phyloP scores from a whole-genome alignment of 2,113 vertebrate species.

The Chroicocephalus ridibundus region DNA sequence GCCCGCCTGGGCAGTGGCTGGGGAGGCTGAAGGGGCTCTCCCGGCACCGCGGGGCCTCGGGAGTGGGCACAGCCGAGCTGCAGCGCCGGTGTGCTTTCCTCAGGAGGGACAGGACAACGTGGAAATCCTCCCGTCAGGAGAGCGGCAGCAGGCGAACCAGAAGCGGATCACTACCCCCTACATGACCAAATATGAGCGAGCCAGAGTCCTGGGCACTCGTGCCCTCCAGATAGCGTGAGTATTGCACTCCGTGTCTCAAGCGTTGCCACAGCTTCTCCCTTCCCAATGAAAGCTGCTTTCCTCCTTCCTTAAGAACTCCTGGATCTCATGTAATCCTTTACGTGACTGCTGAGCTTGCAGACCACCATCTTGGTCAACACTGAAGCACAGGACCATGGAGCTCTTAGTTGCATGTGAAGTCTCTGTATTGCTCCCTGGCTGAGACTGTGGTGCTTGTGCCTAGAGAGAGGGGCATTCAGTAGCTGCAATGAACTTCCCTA shows the following conservation, averaged over 20 bases:
- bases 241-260: rapidly evolving
- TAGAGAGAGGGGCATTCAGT: neutral
- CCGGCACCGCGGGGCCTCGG: neutral
- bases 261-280: rapidly evolving
- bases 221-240: slow-evolving; percentile 98
- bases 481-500: neutral
- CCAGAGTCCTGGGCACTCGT: slow-evolving; percentile 91
- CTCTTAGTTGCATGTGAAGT: neutral
- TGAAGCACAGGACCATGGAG: rapidly evolving
- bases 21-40: neutral
- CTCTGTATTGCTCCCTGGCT: neutral
- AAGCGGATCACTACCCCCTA: slow-evolving; percentile 96
- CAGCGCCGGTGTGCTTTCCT: neutral
- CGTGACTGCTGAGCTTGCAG: rapidly evolving
- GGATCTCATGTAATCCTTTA: neutral
- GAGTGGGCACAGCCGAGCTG: neutral
- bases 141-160: slow-evolving; percentile 91
- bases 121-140: slow-evolving; percentile 92
- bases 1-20: neutral
- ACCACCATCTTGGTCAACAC: neutral
- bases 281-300: neutral
- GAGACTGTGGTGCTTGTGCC: neutral
- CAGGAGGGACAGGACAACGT: slow-evolving; percentile 97
- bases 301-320: neutral
- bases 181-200: slow-evolving; percentile 97